Conservation (phyloP, 2,797 vertebrate species). For the Trematomus bernacchii region DNA sequence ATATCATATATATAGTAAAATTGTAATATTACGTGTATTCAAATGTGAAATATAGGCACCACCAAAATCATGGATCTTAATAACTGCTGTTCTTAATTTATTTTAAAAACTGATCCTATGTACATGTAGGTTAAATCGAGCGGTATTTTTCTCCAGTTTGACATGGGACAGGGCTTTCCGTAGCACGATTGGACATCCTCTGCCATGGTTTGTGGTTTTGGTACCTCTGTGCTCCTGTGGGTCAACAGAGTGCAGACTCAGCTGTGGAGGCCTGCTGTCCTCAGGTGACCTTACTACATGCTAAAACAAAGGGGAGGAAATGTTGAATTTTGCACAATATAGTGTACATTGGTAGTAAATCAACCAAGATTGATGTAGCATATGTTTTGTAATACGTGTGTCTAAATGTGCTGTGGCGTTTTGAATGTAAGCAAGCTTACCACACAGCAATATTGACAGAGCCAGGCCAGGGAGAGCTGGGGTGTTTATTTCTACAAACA, state of each 20-base stretch:
- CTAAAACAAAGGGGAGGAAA: slow-evolving; percentile 1
- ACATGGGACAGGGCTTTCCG: slow-evolving; percentile 47
- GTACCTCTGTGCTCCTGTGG: slow-evolving; percentile 32
- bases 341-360: slow-evolving; percentile 7
- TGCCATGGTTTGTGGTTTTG: slow-evolving; percentile 40
- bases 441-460: slow-evolving; percentile 41
- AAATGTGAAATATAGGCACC: too few relatives aligned
- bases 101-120: too few relatives aligned
- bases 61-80: too few relatives aligned
- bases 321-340: slow-evolving; percentile 9
- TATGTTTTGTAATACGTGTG: slow-evolving; percentile 26
- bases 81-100: too few relatives aligned
- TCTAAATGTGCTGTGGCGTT: slow-evolving; percentile 29
- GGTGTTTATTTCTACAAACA: slow-evolving; percentile 60
- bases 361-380: slow-evolving; percentile 16
- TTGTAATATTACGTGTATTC: too few relatives aligned
- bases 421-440: slow-evolving; percentile 26
- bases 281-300: slow-evolving; percentile 62
- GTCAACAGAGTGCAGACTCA: slow-evolving; percentile 61
- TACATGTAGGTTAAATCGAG: too few relatives aligned
- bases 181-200: slow-evolving; percentile 58
- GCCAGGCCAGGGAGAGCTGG: slow-evolving; percentile 60
- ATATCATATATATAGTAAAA: too few relatives aligned
- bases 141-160: too few relatives aligned
- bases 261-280: slow-evolving; percentile 60